Percentiles rank a stretch among this genome's conserved stretches.
Conservation (phyloP, 2,797 vertebrate species). For the Myripristis jacobus region DNA sequence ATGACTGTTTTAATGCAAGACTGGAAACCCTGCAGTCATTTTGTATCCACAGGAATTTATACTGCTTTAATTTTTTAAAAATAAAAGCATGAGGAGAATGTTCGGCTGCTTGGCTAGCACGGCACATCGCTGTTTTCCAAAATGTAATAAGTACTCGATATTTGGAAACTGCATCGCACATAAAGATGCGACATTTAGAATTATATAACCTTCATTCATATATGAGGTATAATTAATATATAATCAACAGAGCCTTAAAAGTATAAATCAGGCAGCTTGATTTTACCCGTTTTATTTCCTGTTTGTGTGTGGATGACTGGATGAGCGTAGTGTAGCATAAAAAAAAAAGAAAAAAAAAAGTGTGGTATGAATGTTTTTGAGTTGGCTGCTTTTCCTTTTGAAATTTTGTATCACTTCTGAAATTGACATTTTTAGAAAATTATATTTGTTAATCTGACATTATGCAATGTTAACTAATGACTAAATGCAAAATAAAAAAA, state of each 20-base stretch:
- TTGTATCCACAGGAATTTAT: slow-evolving; percentile 37
- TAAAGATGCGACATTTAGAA: not conserved
- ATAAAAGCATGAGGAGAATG: slow-evolving; percentile 21
- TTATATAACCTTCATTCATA: not conserved
- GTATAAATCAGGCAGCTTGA: slow-evolving; percentile 47
- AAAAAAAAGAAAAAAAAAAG: not conserved
- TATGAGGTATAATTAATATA: not conserved
- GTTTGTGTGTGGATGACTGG: slow-evolving; percentile 12
- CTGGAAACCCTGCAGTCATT: slow-evolving; percentile 19
- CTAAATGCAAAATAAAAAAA: slow-evolving; percentile 72
- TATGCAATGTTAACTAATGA: slow-evolving; percentile 65
- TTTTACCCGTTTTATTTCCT: not conserved
- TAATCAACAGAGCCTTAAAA: slow-evolving; percentile 58
- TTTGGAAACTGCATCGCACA: slow-evolving; percentile 16
- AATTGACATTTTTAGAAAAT: slow-evolving; percentile 68
- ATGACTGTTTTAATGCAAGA: slow-evolving; percentile 37
- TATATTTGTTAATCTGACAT: slow-evolving; percentile 70
- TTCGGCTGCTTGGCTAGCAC: slow-evolving; percentile 35
- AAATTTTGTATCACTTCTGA: slow-evolving; percentile 56
- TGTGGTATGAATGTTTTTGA: slow-evolving; percentile 5
- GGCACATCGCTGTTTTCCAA: slow-evolving; percentile 21
- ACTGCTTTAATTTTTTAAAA: slow-evolving; percentile 39
- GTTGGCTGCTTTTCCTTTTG: slow-evolving; percentile 16
- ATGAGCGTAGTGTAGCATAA: not conserved
- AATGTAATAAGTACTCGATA: slow-evolving; percentile 27